Base-by-base conservation (phyloP, 2,888 invertebrate genomes). In the Cetonia aurata region DNA sequence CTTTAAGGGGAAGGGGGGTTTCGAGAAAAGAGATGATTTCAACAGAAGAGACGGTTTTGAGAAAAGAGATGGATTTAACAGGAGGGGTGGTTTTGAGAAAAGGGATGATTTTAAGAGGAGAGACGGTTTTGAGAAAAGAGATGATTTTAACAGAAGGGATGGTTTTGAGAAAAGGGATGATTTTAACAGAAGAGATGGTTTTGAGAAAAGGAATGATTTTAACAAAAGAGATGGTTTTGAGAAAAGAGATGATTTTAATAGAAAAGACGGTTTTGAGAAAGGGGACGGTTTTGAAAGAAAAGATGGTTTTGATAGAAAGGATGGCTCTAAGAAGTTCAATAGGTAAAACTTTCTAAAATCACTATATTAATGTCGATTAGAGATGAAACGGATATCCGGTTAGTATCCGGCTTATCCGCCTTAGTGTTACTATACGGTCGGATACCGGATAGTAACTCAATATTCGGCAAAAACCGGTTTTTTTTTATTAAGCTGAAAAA, bases 251-350 rank as follows among this genome's bases (percentile, higher is more conserved):
- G 52, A 25, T 25, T 52, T 52, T 52, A 10, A 52, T 0, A 52
- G 9, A 25, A 31, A 15, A 17, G 41, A 17, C 4, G 50, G 19
- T 17, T 52, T 65, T 50, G 19, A 53, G 15, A 69, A 44, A 52
- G 37, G 42, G 25, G 42, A 69, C 12, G 37, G 33, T 31, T 69
- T 48, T 42, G 62, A 69, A 15, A 69, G 62, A 44, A 42, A 6
- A 10, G 65, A 65, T 13, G 56, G 48, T 19, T 33, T 57, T 10
- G 46, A 42, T 12, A 57, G 10, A 19, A 50, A 4, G 31, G 62
- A 65, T 37, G 62, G 62, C 15, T 65, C 33, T 17, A 65, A 50
- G n/a, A 65, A 50, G n/a, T 65, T 65, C 17, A 50, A 50, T 13
- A 33, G 62, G 62, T 65, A 50, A 37, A 15, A n/a, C 3, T 9